A percentile compares a stretch with the other conserved stretches of the same genome.
These are phyloP conservation scores for Metridium senile DNA, from an alignment of 92 coral and sea anemone genomes.

Conservation along the genomic window DNA sequence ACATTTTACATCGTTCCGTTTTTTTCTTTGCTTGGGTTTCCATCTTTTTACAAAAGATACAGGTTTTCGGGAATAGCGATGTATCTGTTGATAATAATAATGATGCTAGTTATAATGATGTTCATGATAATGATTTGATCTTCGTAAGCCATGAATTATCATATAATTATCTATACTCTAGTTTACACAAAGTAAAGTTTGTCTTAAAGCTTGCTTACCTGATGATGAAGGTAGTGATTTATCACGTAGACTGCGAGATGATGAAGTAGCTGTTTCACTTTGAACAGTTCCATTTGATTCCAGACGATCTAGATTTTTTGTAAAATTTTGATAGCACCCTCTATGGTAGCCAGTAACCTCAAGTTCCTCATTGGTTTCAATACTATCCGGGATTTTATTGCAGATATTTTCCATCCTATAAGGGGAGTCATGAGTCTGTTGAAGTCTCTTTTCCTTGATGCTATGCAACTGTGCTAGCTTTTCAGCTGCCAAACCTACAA, in stretches of 20 bases:
- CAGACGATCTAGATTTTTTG: constrained; percentile 44
- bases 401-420: constrained; percentile 58
- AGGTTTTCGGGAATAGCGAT: constrained; percentile 49
- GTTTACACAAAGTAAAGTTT: too few species aligned
- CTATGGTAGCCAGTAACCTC: constrained; percentile 50
- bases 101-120: too few species aligned
- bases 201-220: constrained; percentile 5
- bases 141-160: too few species aligned
- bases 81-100: too few species aligned
- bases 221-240: too few species aligned
- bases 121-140: too few species aligned
- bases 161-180: too few species aligned
- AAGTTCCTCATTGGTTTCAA: constrained; percentile 26
- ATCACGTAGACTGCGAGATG: too few species aligned
- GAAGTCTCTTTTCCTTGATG: constrained; percentile 42
- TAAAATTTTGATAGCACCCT: constrained; percentile 50
- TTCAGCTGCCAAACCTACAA: constrained; percentile 48
- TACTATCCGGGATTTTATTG: constrained; percentile 43
- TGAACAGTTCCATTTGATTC: too few species aligned
- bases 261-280: too few species aligned
- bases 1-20: constrained; percentile 48
- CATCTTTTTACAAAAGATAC: constrained; percentile 54
- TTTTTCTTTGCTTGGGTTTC: constrained; percentile 5
- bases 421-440: constrained; percentile 50
- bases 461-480: constrained; percentile 41